A percentile compares a stretch with the other conserved stretches of the same genome.
These are phyloP conservation scores for Lepetodrilus schrolli DNA, from an alignment of 2,888 invertebrate species.

Conservation along the genomic window DNA sequence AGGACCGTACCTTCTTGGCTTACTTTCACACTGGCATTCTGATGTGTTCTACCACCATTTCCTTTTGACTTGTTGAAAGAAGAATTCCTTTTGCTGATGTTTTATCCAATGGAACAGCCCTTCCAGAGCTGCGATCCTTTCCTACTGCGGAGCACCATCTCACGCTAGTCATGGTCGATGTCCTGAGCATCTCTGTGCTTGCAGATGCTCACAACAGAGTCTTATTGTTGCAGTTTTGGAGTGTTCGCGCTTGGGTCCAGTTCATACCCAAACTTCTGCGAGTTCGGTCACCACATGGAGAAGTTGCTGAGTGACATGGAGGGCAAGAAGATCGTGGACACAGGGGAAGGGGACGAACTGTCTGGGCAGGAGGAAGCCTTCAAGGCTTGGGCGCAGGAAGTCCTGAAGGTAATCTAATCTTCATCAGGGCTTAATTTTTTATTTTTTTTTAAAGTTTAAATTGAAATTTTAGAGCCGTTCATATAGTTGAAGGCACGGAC, in stretches of 20 bases:
- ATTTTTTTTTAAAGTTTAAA: too few species aligned
- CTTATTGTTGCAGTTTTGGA: conserved; percentile 87
- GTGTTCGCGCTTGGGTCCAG: conserved; percentile 96
- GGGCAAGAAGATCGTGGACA: conserved; percentile 88
- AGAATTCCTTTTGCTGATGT: not conserved
- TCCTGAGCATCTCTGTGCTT: conserved; percentile 59
- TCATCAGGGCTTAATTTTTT: too few species aligned
- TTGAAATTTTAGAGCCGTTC: too few species aligned
- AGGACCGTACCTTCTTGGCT: not conserved
- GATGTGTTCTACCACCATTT: too few species aligned
- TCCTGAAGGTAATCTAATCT: conserved; percentile 63
- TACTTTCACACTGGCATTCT: not conserved
- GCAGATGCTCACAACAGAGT: too few species aligned
- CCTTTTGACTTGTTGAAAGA: not conserved
- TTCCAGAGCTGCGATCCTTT: conserved; percentile 37
- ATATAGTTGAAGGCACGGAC: too few species aligned
- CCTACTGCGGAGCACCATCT: conserved; percentile 46
- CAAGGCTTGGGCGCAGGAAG: conserved; percentile 69
- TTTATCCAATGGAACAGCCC: not conserved
- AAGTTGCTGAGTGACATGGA: conserved; percentile 92
- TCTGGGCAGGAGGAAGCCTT: conserved; percentile 97
- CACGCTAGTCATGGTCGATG: conserved; percentile 55
- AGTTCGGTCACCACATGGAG: conserved; percentile 94
- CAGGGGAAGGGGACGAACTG: conserved; percentile 94
- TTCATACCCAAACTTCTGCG: conserved; percentile 97